A percentile compares a stretch with the other conserved stretches of the same genome.
These are phyloP conservation scores for Sardinella longiceps DNA, from an alignment of 2,797 vertebrate species.

Conservation along the genomic window DNA sequence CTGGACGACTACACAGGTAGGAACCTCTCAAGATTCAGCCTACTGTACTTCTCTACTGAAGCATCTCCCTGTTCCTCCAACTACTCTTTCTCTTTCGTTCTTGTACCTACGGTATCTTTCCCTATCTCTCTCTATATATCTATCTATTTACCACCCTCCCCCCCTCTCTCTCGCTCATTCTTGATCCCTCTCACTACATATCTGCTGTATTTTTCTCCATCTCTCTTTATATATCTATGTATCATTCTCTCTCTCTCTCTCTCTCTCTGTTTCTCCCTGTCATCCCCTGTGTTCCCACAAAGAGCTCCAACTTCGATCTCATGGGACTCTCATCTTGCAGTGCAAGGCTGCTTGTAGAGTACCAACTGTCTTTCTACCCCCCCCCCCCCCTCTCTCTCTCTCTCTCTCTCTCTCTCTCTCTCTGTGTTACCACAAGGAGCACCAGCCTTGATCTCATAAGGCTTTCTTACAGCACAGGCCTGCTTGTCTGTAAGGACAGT, in stretches of 20 bases:
- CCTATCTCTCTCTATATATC: not conserved
- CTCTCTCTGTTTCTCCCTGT: not conserved
- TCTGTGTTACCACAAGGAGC: not conserved
- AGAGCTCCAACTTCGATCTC: too few species aligned
- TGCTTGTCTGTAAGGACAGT: not conserved
- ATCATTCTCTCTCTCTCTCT: not conserved
- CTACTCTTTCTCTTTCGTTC: not conserved
- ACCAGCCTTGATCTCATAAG: not conserved
- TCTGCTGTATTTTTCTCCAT: not conserved
- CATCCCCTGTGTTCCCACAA: not conserved
- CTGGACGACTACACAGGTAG: slow-evolving; percentile 89
- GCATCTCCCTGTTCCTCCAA: not conserved
- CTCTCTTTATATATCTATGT: not conserved
- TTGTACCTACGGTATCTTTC: not conserved
- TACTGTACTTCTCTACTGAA: too few species aligned
- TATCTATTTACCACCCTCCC: too few species aligned
- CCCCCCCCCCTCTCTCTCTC: not conserved
- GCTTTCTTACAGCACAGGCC: not conserved
- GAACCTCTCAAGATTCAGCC: slow-evolving; percentile 40
- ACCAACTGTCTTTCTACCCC: not conserved
- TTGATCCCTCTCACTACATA: not conserved
- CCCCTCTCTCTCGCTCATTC: not conserved
- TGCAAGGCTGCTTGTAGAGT: not conserved
- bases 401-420: not conserved
- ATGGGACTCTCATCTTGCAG: not conserved